Base-by-base conservation (phyloP, 2,797 vertebrate genomes). In the Alca torda region DNA sequence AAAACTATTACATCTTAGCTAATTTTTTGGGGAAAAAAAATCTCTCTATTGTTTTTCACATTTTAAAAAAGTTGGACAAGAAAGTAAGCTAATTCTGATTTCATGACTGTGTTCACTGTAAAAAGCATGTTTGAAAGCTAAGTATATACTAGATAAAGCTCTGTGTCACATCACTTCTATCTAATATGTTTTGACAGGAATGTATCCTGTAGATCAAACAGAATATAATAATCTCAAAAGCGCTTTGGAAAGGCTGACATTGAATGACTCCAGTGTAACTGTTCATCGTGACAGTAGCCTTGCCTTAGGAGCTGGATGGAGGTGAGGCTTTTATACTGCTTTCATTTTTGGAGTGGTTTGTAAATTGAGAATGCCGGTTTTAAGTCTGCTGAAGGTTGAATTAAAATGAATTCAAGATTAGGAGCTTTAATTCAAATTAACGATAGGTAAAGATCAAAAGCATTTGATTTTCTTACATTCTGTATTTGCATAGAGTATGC, bases 271-370 rank as follows among this genome's bases (percentile, higher is more conserved):
- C 39, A 99, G 99, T 91, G 99, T 99, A 93, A 98, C 98, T 5
- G 98, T 99, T 93, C 99, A 99, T 97, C 99, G 98, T 89, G 99
- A 99, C 96, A 99, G 98, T 95, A 99, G 99, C 82, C 93, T 99
- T 93, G 99, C 99, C 48, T 97, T 99, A 89, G 99, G 99, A 94
- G 99, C 99, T 41, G 99, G 99, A 39, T 99, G 99, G 99, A 99
- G 99, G 99, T 99, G 83, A 98, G 97, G 51, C n/a, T 94, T 86
- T 68, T 57, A 11, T 28, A n/a, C 30, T 64, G 17, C 45, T 92
- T 88, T 78, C 4, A 11, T 37, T 89, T 92, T 80, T 87, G 18
- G 50, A 84, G 60, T 9, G 13, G 13, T 41, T 90, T 2, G 1
- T 75, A 78, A 89, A n/a, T 61, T 25, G 26, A 73, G 60, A 79